Percentiles rank a stretch among this genome's conserved stretches.
phyloP scores from a whole-genome alignment of 2,113 vertebrate genomes.

The Callospermophilus lateralis region DNA sequence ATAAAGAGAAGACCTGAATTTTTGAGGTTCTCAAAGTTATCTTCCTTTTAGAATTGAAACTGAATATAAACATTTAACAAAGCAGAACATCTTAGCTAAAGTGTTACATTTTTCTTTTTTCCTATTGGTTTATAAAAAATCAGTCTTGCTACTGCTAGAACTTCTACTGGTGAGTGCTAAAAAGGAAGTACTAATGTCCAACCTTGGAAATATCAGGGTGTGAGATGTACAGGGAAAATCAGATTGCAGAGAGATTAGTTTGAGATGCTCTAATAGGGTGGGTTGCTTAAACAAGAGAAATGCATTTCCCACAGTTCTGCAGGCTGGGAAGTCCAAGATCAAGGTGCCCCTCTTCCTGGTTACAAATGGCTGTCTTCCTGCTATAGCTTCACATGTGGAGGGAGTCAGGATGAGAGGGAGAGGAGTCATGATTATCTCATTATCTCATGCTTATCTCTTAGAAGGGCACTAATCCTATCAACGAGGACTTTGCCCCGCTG shows the following conservation, averaged over 20 bases:
- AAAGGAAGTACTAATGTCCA: background rate
- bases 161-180: background rate
- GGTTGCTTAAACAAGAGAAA: background rate
- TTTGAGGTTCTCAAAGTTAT: background rate
- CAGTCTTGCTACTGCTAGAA: background rate
- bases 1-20: background rate
- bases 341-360: background rate
- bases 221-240: background rate
- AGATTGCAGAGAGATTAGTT: background rate
- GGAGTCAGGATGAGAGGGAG: background rate
- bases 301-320: background rate
- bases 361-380: background rate
- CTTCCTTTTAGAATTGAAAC: slow-evolving; percentile 5
- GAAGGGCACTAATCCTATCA: background rate
- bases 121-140: background rate
- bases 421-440: background rate
- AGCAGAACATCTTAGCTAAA: slow-evolving; percentile 8
- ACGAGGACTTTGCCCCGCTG: background rate
- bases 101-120: background rate
- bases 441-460: background rate
- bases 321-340: no score
- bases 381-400: background rate
- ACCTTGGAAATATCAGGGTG: background rate
- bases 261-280: background rate
- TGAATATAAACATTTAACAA: background rate